Evolutionary conservation across 2,888 invertebrate genomes (phyloP).

Genomic region (Cyclophora albipunctata): DNA sequence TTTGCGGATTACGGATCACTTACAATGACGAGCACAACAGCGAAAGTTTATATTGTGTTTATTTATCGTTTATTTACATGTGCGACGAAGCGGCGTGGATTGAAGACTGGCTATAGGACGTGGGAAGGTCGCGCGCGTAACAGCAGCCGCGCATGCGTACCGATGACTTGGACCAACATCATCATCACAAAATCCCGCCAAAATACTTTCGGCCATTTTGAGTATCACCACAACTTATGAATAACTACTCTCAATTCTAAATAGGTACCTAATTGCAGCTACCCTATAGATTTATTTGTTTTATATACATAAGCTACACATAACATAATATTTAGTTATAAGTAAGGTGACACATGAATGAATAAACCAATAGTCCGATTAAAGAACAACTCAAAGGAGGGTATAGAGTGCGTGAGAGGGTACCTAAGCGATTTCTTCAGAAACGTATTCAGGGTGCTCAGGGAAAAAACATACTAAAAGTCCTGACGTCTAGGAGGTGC

Average conservation of each 20-base stretch:
- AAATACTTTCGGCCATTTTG: constrained; percentile 7
- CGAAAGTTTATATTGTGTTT: constrained; percentile 38
- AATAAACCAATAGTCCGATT: no score
- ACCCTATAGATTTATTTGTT: no score
- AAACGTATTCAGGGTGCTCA: no score
- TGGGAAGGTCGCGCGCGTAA: constrained; percentile 59
- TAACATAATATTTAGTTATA: no score
- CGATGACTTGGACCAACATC: constrained; percentile 13
- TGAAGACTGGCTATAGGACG: constrained; percentile 60
- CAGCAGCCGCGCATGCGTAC: constrained; percentile 57
- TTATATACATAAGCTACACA: no score
- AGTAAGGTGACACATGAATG: no score
- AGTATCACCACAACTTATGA: background rate
- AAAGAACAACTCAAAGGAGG: no score
- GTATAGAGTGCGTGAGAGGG: no score
- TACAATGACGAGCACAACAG: constrained; percentile 30
- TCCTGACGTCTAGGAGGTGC: no score
- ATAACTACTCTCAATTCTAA: background rate
- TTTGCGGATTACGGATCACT: background rate
- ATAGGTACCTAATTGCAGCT: no score
- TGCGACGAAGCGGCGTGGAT: constrained; percentile 58
- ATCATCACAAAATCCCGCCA: constrained; percentile 36
- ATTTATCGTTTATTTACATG: constrained; percentile 45
- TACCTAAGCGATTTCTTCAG: no score
- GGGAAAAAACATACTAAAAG: no score